Conservation (phyloP, 2,888 invertebrate genomes). For the Chymomyza caudatula region DNA sequence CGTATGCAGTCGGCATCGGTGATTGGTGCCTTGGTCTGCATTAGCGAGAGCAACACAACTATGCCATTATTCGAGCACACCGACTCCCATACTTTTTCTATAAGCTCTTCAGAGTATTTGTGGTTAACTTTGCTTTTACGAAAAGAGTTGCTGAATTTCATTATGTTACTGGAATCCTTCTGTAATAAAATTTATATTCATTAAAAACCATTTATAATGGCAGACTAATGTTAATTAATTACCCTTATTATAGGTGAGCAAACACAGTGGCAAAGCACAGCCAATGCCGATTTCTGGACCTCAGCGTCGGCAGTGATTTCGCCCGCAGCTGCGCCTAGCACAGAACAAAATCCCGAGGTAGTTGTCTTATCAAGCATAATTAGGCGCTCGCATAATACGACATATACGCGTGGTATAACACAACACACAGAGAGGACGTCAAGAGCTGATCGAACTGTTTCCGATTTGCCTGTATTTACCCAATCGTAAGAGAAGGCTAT, state of each 20-base stretch:
- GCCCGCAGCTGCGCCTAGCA: constrained; percentile 92
- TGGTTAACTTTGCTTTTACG: constrained; percentile 80
- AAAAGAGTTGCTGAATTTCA: constrained; percentile 65
- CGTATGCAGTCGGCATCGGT: constrained; percentile 98
- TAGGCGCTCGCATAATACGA: constrained; percentile 86
- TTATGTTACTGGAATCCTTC: constrained; percentile 31
- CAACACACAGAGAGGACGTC: constrained; percentile 95
- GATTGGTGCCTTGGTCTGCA: constrained; percentile 95
- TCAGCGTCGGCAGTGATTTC: constrained; percentile 94
- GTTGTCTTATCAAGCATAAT: constrained; percentile 88
- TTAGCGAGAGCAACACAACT: constrained; percentile 92
- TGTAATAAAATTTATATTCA: background rate
- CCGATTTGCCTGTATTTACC: constrained; percentile 87
- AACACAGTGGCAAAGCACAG: constrained; percentile 94
- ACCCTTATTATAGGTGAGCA: constrained; percentile 93
- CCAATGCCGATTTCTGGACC: constrained; percentile 93
- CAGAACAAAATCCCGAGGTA: constrained; percentile 88
- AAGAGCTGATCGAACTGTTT: constrained; percentile 88
- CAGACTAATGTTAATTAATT: constrained; percentile 47
- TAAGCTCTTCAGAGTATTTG: constrained; percentile 88
- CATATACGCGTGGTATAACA: constrained; percentile 89
- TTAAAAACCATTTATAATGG: background rate
- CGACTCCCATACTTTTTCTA: constrained; percentile 96
- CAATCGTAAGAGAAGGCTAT: constrained; percentile 94
- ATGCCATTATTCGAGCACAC: constrained; percentile 97